Evolutionary conservation across 2,888 invertebrate genomes (phyloP).

Genomic region (Oasisia sp.): DNA sequence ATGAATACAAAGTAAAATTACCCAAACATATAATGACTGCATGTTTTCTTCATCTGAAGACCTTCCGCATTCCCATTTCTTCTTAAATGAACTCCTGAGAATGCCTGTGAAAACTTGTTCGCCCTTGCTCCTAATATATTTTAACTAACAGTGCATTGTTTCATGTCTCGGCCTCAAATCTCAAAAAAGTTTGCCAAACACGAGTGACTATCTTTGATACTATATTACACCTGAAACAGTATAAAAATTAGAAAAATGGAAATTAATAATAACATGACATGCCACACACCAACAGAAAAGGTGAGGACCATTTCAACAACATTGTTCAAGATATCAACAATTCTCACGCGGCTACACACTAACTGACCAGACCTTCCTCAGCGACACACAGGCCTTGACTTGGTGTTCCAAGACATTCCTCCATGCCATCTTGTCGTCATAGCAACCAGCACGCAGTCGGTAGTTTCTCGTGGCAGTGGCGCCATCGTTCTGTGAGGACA

Average conservation of each 20-base stretch:
- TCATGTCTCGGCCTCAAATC: no score
- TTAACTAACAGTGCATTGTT: no score
- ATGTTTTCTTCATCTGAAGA: not conserved
- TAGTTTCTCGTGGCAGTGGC: not conserved
- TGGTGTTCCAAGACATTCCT: not conserved
- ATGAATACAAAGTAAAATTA: not conserved
- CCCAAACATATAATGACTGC: no score
- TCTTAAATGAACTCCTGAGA: not conserved
- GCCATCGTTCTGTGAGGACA: not conserved
- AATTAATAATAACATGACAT: no score
- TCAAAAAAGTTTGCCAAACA: no score
- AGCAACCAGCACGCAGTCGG: slow-evolving; percentile 3
- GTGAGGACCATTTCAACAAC: not conserved
- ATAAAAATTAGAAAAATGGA: no score
- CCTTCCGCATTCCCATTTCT: not conserved
- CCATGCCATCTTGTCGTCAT: not conserved
- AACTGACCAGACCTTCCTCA: not conserved
- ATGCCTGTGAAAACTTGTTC: not conserved
- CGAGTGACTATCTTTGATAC: no score
- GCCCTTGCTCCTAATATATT: no score
- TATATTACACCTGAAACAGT: no score
- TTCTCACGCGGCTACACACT: not conserved
- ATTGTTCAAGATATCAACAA: no score
- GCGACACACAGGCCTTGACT: not conserved
- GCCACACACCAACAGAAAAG: not conserved